Evolutionary conservation across 1,140 invertebrate species (phyloP), one percentile per base, ranked within the genome.

Genomic region (Drosophila bocqueti): DNA sequence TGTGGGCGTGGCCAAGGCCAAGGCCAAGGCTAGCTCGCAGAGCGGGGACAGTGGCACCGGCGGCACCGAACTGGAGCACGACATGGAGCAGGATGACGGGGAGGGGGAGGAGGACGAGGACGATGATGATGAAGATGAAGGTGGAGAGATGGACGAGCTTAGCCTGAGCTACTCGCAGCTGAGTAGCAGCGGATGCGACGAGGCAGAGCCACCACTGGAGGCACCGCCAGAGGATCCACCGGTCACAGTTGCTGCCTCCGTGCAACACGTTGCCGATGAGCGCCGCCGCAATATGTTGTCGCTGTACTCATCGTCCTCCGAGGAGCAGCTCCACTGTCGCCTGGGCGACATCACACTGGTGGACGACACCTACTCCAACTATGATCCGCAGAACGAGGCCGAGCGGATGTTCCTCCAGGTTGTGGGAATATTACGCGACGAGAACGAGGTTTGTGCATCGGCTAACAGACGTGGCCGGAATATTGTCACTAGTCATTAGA

Each of bases 361-460:
- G 64, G 92, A 93, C 47, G 92, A 93, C 60, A 92, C 83, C 31
- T 91, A 93, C 61, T 91, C 89, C 46, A 90, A 79, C 46, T 93
- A 78, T 77, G 91, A 92, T 80, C 91, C 92, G 43, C 83, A 93
- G 60, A 93, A 93, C 62, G 92, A 93, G 65, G 92, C 92, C 11
- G 92, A 93, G 60, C 86, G 86, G 34, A 93, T 93, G 92, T 93
- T 93, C 55, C 77, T 92, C 16, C 92, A 93, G 67, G 87, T 93
- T 50, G 92, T 93, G 3, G 92, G 92, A 79, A 93, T 93, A 67
- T 83, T 93, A 64, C 91, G 92, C 71, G 92, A 92, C 50, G 92
- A 93, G 83, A 92, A 93, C 29, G 92, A 93, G 92, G 92, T 93
- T 91, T 87, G 92, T 91, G 67, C 59, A 43, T 62, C 64, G 74